phyloP scores from a whole-genome alignment of 2,888 invertebrate species.

The Cephus sareptanus region DNA sequence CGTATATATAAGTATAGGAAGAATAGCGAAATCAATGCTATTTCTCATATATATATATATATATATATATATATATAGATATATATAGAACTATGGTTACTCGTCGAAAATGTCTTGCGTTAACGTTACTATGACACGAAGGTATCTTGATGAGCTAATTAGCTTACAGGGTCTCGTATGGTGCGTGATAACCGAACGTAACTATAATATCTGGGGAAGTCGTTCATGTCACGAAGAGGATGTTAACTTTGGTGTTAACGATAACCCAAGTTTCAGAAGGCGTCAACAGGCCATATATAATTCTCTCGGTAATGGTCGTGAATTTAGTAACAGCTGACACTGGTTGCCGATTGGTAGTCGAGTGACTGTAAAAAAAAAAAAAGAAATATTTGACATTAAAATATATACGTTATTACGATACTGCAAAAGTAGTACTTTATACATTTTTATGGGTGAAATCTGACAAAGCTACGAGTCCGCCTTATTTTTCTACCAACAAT shows the following conservation, averaged over 20 bases:
- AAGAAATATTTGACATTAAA: not conserved
- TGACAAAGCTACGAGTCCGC: not conserved
- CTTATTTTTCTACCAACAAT: not conserved
- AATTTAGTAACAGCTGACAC: not conserved
- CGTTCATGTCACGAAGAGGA: slow-evolving; percentile 33
- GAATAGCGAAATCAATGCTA: not conserved
- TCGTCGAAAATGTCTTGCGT: not conserved
- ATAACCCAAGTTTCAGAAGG: not conserved
- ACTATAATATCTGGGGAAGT: slow-evolving; percentile 20
- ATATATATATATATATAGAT: too few relatives aligned
- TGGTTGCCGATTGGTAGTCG: not conserved
- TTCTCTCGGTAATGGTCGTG: not conserved
- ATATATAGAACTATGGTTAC: not conserved
- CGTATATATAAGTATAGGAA: too few relatives aligned
- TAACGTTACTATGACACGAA: not conserved
- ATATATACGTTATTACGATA: not conserved
- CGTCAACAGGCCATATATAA: not conserved
- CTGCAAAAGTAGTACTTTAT: not conserved
- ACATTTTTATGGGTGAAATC: not conserved
- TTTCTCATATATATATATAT: not conserved
- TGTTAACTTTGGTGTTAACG: slow-evolving; percentile 27
- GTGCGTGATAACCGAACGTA: slow-evolving; percentile 32
- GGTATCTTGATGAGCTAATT: slow-evolving; percentile 31
- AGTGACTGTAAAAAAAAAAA: not conserved
- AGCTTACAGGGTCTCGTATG: slow-evolving; percentile 19